phyloP scores from a whole-genome alignment of 2,113 vertebrate genomes.

The Zapus hudsonius region DNA sequence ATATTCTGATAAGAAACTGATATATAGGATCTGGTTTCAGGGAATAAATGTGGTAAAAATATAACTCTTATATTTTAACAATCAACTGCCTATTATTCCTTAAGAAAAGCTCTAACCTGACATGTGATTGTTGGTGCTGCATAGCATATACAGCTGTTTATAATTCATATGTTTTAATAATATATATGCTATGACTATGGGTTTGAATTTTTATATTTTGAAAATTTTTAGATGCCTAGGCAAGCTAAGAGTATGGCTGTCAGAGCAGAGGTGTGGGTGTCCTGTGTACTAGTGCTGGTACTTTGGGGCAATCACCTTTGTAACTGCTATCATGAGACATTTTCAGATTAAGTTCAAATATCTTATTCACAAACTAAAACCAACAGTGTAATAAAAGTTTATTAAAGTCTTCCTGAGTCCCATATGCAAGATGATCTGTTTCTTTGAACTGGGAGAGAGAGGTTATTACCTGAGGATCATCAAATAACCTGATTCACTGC shows the following conservation, averaged over 20 bases:
- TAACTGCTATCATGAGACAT: neutral
- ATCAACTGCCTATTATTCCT: neutral
- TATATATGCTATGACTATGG: neutral
- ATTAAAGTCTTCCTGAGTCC: neutral
- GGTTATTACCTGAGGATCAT: neutral
- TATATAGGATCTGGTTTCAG: neutral
- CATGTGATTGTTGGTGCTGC: neutral
- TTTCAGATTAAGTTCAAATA: neutral
- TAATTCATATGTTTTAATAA: slow-evolving; percentile 14
- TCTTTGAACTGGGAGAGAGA: neutral
- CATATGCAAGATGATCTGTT: neutral
- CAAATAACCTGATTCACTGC: neutral
- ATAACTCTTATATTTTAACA: neutral
- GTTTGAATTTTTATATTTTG: neutral
- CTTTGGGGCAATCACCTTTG: neutral
- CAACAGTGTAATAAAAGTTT: neutral
- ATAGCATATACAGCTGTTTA: neutral
- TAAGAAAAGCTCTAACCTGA: neutral
- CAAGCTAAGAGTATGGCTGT: neutral
- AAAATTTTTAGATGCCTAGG: neutral
- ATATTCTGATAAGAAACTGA: neutral
- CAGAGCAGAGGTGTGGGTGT: fast-evolving
- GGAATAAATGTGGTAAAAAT: neutral
- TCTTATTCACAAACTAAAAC: slow-evolving; percentile 12
- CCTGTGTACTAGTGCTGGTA: fast-evolving